Conservation (phyloP, 2,113 vertebrate genomes). For the Struthio camelus region DNA sequence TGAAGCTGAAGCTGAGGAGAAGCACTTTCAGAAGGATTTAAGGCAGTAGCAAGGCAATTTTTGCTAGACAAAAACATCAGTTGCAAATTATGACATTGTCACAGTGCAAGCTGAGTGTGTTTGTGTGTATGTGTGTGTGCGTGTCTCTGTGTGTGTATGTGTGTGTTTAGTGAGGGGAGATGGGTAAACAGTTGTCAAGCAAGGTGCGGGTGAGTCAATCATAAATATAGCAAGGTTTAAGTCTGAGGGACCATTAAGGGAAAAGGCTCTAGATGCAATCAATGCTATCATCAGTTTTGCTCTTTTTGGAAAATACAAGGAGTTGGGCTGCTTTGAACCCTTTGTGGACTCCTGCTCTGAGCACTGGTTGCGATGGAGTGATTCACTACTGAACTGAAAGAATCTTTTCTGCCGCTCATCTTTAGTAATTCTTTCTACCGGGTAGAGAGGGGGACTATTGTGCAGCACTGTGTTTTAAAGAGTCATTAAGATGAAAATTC, state of each 20-base stretch:
- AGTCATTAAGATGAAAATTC: background rate
- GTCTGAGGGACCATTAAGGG: background rate
- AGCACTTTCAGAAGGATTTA: background rate
- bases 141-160: background rate
- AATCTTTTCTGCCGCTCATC: background rate
- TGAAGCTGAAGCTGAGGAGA: background rate
- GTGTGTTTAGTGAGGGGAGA: background rate
- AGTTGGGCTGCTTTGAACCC: background rate
- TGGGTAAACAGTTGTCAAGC: background rate
- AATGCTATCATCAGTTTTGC: background rate
- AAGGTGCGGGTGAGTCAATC: background rate
- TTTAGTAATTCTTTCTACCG: background rate
- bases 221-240: background rate
- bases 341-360: background rate
- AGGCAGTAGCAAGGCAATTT: background rate
- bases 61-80: background rate
- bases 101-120: too few species aligned
- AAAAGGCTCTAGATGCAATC: background rate
- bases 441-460: background rate
- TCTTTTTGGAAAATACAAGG: background rate
- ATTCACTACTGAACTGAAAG: background rate
- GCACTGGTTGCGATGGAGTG: background rate
- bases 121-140: background rate
- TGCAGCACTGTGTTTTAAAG: background rate
- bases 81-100: background rate